Evolutionary conservation across 1,140 invertebrate species (phyloP).

Genomic region (Acyrthosiphon pisum): DNA sequence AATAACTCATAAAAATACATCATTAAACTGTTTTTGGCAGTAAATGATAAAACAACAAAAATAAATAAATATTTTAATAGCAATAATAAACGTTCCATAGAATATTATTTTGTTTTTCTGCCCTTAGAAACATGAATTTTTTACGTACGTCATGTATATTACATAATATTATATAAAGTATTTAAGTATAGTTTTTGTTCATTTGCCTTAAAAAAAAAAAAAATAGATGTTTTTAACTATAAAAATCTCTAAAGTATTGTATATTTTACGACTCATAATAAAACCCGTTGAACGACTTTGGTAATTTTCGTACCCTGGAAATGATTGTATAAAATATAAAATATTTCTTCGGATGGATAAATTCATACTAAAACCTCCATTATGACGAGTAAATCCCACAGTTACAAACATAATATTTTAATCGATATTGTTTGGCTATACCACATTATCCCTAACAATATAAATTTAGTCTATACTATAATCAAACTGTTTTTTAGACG

Average conservation of each 20-base stretch:
- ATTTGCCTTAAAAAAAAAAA: background rate
- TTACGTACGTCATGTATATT: background rate
- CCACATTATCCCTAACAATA: background rate
- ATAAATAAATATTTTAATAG: slow-evolving; percentile 15
- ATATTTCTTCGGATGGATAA: background rate
- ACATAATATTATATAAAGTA: background rate
- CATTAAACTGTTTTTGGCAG: background rate
- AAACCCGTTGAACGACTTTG: background rate
- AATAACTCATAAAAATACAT: background rate
- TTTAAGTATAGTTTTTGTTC: background rate
- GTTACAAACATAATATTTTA: background rate
- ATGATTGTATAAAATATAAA: background rate
- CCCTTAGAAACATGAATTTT: background rate
- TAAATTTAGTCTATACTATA: background rate
- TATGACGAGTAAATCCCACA: background rate
- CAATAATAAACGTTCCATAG: background rate
- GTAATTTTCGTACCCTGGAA: background rate
- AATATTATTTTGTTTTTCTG: background rate
- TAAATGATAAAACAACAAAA: background rate
- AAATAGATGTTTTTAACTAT: background rate
- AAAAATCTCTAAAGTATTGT: background rate
- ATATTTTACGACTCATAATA: background rate
- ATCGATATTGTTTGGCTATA: background rate
- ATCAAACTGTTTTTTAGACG: background rate
- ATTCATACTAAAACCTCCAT: background rate